Base-by-base conservation (phyloP, 2,888 invertebrate genomes). In the Dermolepida albohirtum region DNA sequence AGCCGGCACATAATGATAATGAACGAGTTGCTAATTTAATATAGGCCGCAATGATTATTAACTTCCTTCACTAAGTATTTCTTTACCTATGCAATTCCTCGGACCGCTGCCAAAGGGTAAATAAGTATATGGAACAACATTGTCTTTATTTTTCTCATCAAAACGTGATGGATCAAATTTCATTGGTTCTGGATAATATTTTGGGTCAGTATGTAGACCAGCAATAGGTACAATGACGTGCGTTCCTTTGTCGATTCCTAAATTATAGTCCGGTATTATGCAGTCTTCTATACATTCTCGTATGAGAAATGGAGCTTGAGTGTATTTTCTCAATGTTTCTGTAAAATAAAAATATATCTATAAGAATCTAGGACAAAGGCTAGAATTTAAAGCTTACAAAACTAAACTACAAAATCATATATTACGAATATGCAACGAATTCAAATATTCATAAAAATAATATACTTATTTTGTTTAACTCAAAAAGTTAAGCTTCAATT, bases 281-380 rank as follows among this genome's bases (percentile, higher is more conserved):
- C 80, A 82, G 39, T 79, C 74, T 57, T 74, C 64, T 5, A 72
- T 74, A 54, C 79, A 78, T 54, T 62, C 64, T 70, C 82, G 73
- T 50, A 77, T 78, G 67, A 82, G 64, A 34, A 80, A 77, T 4
- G 80, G 76, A 1, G 81, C 73, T 6, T 82, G 80, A 2, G 85
- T 83, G 72, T 83, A 84, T 66, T 82, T 79, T 39, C 85, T 73
- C 29, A 85, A 74, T 0, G 83, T 82, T 78, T 85, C 85, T 82
- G 75, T 55, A 79, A 78, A 47, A 41, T 39, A 34, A 66, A 63
- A 16, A 14, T n/a, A 66, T 12, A 10, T 10, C 16, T 27, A n/a
- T n/a, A n/a, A n/a, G n/a, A n/a, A n/a, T n/a, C n/a, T n/a, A n/a
- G n/a, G n/a, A n/a, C n/a, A n/a, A n/a, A n/a, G n/a, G n/a, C n/a